Evolutionary conservation across 2,888 invertebrate genomes (phyloP), one percentile per base, ranked within the genome.

Genomic region (Quadriops clusia): DNA sequence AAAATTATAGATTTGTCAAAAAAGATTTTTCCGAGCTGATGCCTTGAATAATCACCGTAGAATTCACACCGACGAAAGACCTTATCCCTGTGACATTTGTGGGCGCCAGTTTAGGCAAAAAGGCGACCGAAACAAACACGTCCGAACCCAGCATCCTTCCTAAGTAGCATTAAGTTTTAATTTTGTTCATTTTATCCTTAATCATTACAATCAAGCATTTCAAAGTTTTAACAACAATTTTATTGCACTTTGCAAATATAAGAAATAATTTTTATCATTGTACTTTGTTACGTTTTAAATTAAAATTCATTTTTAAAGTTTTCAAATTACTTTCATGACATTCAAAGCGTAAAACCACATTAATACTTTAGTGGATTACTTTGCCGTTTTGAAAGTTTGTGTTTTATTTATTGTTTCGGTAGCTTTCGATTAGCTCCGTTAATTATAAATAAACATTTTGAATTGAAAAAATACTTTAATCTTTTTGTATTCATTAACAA

Each of bases 21-120:
- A 73, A 49, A 58, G 73, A 3, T 74, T 74, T 44, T 72, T 73
- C 43, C 63, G 74, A 15, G 73, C 74, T 0, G 74, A 74, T 47
- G 74, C 74, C 2, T 45, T 74, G 7, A 74, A 74, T 44, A 74
- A 74, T 46, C 69, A 69, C 39, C 66, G 68, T 33, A 63, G 74
- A 32, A 74, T 74, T 36, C 74, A 74, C 40, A 74, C 73, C 1
- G 68, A 70, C 20, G 70, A 70, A 40, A 62, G 69, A 31, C 70
- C 70, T 0, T 70, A 64, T 41, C 62, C 64, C 4, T 70, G 70
- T 33, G 54, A 59, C 3, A 65, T 64, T 30, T 70, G 70, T 43
- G 64, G 60, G 14, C 44, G 60, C 33, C 61, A 64, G 25, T 70
- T 70, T 43, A 56, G 70, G 3, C 70, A 70, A 42, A 66, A 70